Conservation (phyloP, 2,888 invertebrate genomes). For the Ectropis crepuscularia region DNA sequence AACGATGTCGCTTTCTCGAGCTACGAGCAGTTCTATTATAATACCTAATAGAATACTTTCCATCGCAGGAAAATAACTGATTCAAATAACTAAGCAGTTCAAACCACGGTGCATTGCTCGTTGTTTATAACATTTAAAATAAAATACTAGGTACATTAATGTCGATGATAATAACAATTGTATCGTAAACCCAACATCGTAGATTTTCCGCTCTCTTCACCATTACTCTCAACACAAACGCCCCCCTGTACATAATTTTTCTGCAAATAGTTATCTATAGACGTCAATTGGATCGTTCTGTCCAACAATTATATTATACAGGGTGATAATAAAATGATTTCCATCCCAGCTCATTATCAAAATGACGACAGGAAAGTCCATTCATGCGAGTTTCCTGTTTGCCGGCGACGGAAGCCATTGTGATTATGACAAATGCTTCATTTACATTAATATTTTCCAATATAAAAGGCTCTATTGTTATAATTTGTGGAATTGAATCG, state of each 20-base stretch:
- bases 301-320: constrained; percentile 12
- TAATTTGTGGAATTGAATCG: constrained; percentile 13
- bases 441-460: constrained; percentile 31
- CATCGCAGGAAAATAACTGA: too few relatives aligned
- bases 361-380: constrained; percentile 21
- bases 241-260: not conserved
- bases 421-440: constrained; percentile 35
- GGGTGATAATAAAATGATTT: constrained; percentile 15
- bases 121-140: too few relatives aligned
- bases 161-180: too few relatives aligned
- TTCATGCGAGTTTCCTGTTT: constrained; percentile 28
- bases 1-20: too few relatives aligned
- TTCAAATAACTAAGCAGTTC: too few relatives aligned
- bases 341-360: constrained; percentile 20
- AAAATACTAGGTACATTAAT: too few relatives aligned
- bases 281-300: constrained; percentile 2
- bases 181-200: too few relatives aligned
- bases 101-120: too few relatives aligned
- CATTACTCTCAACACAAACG: too few relatives aligned
- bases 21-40: too few relatives aligned
- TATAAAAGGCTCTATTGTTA: constrained; percentile 20
- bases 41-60: too few relatives aligned
- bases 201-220: too few relatives aligned
- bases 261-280: constrained; percentile 2
- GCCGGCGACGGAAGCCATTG: constrained; percentile 22